Conservation (phyloP, 2,797 vertebrate genomes). For the Cryptoprocta ferox region DNA sequence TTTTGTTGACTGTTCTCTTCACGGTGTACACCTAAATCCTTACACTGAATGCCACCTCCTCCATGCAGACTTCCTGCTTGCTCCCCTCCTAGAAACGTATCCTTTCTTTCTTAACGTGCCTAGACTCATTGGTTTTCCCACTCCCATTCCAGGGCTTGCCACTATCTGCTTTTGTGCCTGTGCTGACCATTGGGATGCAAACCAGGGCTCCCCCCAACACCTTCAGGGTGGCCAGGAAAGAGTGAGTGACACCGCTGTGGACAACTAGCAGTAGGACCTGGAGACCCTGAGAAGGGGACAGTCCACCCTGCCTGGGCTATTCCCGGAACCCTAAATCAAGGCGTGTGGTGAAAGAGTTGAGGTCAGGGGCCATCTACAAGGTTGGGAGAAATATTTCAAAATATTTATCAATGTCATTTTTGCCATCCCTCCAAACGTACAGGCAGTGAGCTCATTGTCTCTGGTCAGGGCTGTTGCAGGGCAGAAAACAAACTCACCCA, state of each 20-base stretch:
- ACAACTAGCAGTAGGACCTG: not conserved
- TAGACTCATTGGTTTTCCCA: not conserved
- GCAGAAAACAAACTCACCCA: not conserved
- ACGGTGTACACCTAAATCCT: not conserved
- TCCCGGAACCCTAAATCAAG: not conserved
- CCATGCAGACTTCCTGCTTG: not conserved
- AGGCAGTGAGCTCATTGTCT: not conserved
- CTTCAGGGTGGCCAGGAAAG: not conserved
- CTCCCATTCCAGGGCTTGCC: not conserved
- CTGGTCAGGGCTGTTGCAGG: not conserved
- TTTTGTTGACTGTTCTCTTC: not conserved
- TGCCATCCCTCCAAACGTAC: not conserved
- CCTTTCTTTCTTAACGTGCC: not conserved
- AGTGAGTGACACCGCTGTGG: not conserved
- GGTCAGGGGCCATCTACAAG: not conserved
- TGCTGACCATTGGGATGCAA: not conserved
- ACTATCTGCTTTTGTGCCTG: not conserved
- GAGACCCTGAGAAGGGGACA: not conserved
- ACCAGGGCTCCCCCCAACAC: rapidly evolving
- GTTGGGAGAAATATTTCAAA: not conserved
- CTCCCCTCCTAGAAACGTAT: not conserved
- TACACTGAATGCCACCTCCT: not conserved
- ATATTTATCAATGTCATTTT: not conserved
- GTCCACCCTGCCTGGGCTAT: not conserved
- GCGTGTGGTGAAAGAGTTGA: not conserved